phyloP scores from a whole-genome alignment of 2,888 invertebrate genomes.

The Aproaerema taeniolella region DNA sequence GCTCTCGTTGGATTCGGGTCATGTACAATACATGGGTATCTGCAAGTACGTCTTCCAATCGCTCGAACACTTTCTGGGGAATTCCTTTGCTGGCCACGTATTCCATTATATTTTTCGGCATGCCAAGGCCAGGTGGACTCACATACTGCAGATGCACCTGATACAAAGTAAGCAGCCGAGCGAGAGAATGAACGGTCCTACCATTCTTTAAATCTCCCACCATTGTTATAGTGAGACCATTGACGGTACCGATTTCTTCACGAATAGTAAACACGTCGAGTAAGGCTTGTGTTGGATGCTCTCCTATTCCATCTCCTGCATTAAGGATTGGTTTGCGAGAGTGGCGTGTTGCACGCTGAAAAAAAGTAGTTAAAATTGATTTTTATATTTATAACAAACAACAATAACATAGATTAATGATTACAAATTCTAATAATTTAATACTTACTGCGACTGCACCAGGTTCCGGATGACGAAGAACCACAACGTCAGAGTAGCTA shows the following conservation, averaged over 20 bases:
- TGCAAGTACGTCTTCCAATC: conserved; percentile 90
- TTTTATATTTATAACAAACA: background rate
- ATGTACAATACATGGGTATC: conserved; percentile 98
- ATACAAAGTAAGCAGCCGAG: conserved; percentile 94
- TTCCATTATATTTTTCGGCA: conserved; percentile 92
- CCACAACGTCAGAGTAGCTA: conserved; percentile 95
- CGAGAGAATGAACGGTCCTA: conserved; percentile 97
- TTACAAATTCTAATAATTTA: too few species aligned
- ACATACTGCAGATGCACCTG: conserved; percentile 96
- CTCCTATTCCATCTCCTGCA: conserved; percentile 98
- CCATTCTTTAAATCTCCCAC: conserved; percentile 99
- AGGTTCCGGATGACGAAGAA: conserved; percentile 94
- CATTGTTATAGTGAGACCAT: conserved; percentile 97
- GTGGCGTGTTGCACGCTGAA: conserved; percentile 87
- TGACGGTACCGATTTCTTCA: conserved; percentile 99
- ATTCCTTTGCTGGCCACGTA: conserved; percentile 89
- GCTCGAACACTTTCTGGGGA: conserved; percentile 83
- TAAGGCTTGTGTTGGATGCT: conserved; percentile 98
- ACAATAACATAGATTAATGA: background rate
- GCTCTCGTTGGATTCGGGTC: conserved; percentile 97
- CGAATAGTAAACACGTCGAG: conserved; percentile 98
- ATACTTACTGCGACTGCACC: conserved; percentile 92
- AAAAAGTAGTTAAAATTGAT: conserved; percentile 8
- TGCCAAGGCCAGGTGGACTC: conserved; percentile 89
- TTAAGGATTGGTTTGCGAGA: conserved; percentile 96